Evolutionary conservation across 1,140 invertebrate genomes (phyloP), one percentile per base, ranked within the genome.

Genomic region (Dinothrombium tinctorium): DNA sequence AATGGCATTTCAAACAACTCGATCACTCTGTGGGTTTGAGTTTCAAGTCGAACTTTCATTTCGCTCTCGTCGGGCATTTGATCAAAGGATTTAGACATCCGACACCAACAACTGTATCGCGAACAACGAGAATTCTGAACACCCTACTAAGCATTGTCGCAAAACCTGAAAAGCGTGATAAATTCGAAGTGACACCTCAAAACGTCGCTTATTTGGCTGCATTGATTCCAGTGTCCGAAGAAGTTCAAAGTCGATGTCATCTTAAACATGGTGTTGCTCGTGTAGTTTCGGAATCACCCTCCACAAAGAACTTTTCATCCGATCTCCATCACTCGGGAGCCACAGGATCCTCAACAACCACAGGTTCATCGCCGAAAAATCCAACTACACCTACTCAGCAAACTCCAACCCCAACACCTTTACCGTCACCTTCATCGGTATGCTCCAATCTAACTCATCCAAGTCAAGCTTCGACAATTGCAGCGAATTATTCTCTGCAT

Each of bases 1-100:
- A 94, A 54, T 92, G 83, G 82, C 84, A 94, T 57, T 95, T 95
- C 56, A 94, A 94, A 55, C 86, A 90, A 54, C 59, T 95, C 14
- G 89, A 96, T 58, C 79, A 92, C 54, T 78, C 83, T 26, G 86
- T 96, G 26, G 87, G 89, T 14, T 62, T 95, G 15, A 71, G 68
- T 53, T 74, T 74, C 52, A 71, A 69, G 53, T 47, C 79, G 1
- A 94, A 94, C 61, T 96, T 95, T 57, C 87, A 96, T 66, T 95
- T 95, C 65, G 89, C 89, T 11, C 62, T 96, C 21, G 89, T 94
- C 33, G 90, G 89, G 19, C 89, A 96, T 68, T 65, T 96, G 21
- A 60, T 95, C 20, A 96, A 96, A 67, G 89, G 89, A 4, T 90
- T 81, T 55, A 69, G 87, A 9, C 89, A 95, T 66, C 79, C 84